Evolutionary conservation across 2,797 vertebrate genomes (phyloP), one percentile per base, ranked within the genome.

Genomic region (Hybognathus amarus): DNA sequence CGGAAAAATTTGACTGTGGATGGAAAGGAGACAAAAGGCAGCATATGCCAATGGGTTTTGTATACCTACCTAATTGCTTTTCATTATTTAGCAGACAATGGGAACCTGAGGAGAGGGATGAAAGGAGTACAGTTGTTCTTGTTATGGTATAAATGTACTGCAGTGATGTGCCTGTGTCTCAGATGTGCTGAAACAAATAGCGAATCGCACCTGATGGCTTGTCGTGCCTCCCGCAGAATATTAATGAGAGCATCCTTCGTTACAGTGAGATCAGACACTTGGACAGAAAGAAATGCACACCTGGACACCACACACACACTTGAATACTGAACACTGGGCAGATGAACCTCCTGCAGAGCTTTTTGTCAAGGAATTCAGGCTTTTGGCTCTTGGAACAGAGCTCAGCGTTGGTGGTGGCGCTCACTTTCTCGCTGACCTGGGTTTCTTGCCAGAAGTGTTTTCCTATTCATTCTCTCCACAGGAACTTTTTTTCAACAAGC

Each of bases 21-120:
- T 93, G 70, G 73, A 93, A 93, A 94, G 89, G 92, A 93, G 94
- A 93, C 92, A 92, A 93, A 93, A 92, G 90, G 88, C 82, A 77
- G 85, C 83, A 89, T 92, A 91, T 30, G 92, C 91, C 79, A 69
- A 85, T 82, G 40, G 89, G 92, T 91, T 94, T 94, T 94, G 92
- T 94, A 93, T 94, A 92, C 92, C 92, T 86, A 90, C 91, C 92
- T 95, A 94, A 95, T 94, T 94, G 93, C 92, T 91, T 93, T 95
- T 94, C 93, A 94, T 94, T 94, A 94, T 94, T 94, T 89, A 91
- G 86, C 71, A 90, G 91, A 92, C 92, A 93, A 91, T 92, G 92
- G 93, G 93, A 94, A 94, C 92, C 91, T 87, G 81, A 88, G 89
- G 89, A 89, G 90, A 90, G 92, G 92, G 90, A 93, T 94, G 92